Evolutionary conservation across 2,888 invertebrate species (phyloP).

Genomic region (Megalurothrips usitatus): DNA sequence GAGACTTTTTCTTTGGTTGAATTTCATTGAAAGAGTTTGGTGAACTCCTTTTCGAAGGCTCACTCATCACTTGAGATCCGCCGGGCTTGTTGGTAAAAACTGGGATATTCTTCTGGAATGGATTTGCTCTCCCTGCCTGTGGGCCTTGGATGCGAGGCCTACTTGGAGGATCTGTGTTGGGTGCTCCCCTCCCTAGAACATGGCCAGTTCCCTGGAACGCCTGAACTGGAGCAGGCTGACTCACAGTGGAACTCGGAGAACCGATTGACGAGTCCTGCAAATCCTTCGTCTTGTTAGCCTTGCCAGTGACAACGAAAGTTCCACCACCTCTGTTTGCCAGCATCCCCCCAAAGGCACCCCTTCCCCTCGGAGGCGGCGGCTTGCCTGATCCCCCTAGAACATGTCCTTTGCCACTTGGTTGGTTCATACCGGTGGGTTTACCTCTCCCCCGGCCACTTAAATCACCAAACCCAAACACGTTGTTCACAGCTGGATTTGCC

Average conservation of each 20-base stretch:
- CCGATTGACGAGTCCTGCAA: conserved; percentile 35
- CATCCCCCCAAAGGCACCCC: conserved; percentile 32
- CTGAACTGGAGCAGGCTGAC: conserved; percentile 31
- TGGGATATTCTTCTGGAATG: background rate
- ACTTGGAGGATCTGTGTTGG: conserved; percentile 27
- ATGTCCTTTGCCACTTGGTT: background rate
- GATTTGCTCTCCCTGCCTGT: too few species aligned
- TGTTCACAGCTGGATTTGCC: conserved; percentile 35
- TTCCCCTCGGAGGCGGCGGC: conserved; percentile 5
- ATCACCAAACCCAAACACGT: conserved; percentile 39
- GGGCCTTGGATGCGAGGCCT: background rate
- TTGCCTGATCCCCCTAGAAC: background rate
- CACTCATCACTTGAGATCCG: conserved; percentile 40
- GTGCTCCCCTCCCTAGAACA: conserved; percentile 35
- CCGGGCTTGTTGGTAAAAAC: background rate
- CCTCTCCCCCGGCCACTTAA: conserved; percentile 42
- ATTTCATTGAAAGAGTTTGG: conserved; percentile 41
- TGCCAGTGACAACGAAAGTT: conserved; percentile 38
- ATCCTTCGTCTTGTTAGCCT: conserved; percentile 29
- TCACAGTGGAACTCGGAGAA: background rate
- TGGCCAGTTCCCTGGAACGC: conserved; percentile 38
- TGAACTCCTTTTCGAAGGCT: conserved; percentile 46
- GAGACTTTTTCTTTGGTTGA: conserved; percentile 19
- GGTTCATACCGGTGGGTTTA: conserved; percentile 27
- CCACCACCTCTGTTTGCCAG: conserved; percentile 38